Evolutionary conservation across 2,888 invertebrate species (phyloP), one percentile per base, ranked within the genome.

Genomic region (Synergus laeviventris): DNA sequence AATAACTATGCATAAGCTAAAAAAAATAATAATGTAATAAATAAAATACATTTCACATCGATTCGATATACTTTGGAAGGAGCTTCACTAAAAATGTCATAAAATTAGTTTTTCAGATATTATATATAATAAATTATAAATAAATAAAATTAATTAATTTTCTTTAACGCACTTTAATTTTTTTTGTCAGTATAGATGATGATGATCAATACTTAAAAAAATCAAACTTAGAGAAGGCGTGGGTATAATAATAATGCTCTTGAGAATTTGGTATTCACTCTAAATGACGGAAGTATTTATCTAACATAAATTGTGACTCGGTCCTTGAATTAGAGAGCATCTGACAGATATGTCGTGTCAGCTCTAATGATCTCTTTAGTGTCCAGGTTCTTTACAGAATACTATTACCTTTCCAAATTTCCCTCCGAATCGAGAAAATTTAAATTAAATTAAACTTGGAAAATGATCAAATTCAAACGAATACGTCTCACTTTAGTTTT

Each of bases 351-450:
- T 74, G 24, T 54, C 9, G 9, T 74, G 38, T 56, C 14, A 18
- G 16, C 16, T 49, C 12, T 70, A 70, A 54, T 16, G 70, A 70
- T 21, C 49, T 70, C 70, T 54, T 70, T 70, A 54, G 70, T 70
- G 70, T 54, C 49, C 49, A 31, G 70, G 11, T 49, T 49, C 70
- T 18, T 70, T 49, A 70, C 70, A 70, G 4, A 70, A 49, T 45
- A n/a, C 70, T 70, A 54, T 54, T 70, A 8, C n/a, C 16, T 49
- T 70, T 70, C n/a, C 49, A 36, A 11, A 31, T 70, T 49, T 70
- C 31, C n/a, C 31, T 31, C 49, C 31, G n/a, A 70, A 70, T 16
- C 18, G 36, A 31, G 70, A 36, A 36, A 70, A 70, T 54, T 49
- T n/a, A 36, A 31, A 11, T 70, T 70, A 36, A 70, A 70, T 54